A percentile compares a stretch with the other conserved stretches of the same genome.
Evolutionary conservation across 2,797 vertebrate species (phyloP).

Genomic region (Phylloscopus collybita): DNA sequence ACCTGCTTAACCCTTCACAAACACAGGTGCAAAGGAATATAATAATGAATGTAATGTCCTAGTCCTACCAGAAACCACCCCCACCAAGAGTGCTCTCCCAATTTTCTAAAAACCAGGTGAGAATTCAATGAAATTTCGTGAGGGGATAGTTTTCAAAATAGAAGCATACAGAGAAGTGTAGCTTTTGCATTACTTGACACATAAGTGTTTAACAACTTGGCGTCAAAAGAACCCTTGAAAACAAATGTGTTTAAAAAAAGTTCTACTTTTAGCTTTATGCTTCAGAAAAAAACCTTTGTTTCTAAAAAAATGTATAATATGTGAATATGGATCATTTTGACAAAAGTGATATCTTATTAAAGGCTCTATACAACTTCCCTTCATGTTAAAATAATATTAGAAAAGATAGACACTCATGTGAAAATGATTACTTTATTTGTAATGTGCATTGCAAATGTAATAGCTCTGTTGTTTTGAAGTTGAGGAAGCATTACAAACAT

Average conservation of each 20-base stretch:
- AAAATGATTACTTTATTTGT: constrained; percentile 48
- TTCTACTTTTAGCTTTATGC: not conserved
- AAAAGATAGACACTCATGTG: not conserved
- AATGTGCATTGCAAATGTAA: constrained; percentile 13
- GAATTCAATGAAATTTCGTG: fast-evolving
- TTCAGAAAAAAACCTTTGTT: not conserved
- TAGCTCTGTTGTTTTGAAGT: constrained; percentile 29
- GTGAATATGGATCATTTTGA: not conserved
- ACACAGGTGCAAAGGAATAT: not conserved
- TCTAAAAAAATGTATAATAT: not conserved
- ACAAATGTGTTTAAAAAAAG: not conserved
- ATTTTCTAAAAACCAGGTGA: not conserved
- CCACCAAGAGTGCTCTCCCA: not conserved
- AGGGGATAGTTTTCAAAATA: not conserved
- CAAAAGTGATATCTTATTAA: constrained; percentile 48
- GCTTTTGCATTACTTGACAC: not conserved
- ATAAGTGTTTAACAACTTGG: not conserved
- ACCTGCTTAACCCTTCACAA: not conserved
- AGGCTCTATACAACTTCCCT: not conserved
- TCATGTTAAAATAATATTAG: constrained; percentile 36
- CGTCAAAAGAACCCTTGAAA: not conserved
- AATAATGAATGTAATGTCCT: not conserved
- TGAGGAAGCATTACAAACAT: not conserved
- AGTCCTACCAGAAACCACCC: not conserved
- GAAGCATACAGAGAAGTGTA: not conserved